phyloP scores from a whole-genome alignment of 2,888 invertebrate genomes.

The Leptogaster cylindrica region DNA sequence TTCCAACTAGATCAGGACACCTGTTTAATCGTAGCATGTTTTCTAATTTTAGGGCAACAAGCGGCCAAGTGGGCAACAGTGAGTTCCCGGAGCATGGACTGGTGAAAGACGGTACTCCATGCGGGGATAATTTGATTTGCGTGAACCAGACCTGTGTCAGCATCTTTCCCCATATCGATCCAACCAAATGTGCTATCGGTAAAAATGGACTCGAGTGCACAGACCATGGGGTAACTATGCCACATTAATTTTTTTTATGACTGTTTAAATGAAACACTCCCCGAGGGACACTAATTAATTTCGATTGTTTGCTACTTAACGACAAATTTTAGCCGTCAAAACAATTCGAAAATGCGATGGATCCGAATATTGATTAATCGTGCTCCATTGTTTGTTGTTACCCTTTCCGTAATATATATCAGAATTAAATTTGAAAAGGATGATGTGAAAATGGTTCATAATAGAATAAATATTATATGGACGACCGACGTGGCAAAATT shows the following conservation, averaged over 20 bases:
- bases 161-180: conserved; percentile 82
- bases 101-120: conserved; percentile 92
- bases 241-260: conserved; percentile 19
- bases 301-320: background rate
- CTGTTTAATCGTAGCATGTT: conserved; percentile 18
- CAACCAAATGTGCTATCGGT: conserved; percentile 88
- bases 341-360: background rate
- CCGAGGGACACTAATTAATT: conserved; percentile 5
- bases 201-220: conserved; percentile 90
- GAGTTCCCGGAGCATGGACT: conserved; percentile 82
- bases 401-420: too few species aligned
- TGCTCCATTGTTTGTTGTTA: too few species aligned
- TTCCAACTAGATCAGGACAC: too few species aligned
- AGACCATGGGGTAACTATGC: conserved; percentile 86
- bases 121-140: conserved; percentile 92
- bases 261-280: background rate
- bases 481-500: too few species aligned
- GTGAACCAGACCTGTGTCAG: conserved; percentile 91
- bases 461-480: too few species aligned
- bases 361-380: too few species aligned
- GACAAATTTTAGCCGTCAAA: background rate
- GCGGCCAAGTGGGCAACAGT: conserved; percentile 69
- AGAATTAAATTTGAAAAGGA: too few species aligned
- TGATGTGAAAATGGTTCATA: too few species aligned
- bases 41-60: conserved; percentile 70